These are phyloP conservation scores for Sialis lutaria DNA, from an alignment of 2,888 invertebrate species.

Conservation along the genomic window DNA sequence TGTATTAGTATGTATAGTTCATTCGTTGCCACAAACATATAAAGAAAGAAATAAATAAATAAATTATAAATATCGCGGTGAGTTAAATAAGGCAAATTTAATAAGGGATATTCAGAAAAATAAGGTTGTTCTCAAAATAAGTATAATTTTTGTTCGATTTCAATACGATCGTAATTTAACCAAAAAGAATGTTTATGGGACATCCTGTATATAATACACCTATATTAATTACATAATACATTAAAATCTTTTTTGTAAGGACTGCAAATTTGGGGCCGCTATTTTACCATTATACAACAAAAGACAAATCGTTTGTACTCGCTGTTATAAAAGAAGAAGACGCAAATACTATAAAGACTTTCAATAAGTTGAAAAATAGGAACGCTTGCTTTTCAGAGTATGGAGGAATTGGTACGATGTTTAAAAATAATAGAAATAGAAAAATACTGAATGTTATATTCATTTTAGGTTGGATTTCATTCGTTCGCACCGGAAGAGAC, in stretches of 20 bases:
- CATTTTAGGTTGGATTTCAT: constrained; percentile 37
- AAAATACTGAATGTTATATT: background rate
- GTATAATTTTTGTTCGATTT: constrained; percentile 1
- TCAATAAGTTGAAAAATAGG: constrained; percentile 34
- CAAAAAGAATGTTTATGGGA: too few relatives aligned
- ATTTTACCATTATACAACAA: constrained; percentile 32
- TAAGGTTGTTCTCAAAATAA: too few relatives aligned
- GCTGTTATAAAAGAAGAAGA: constrained; percentile 31
- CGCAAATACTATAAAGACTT: constrained; percentile 26
- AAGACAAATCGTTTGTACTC: constrained; percentile 30
- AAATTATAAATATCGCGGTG: too few relatives aligned
- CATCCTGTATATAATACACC: too few relatives aligned
- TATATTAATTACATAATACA: background rate
- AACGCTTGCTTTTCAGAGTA: constrained; percentile 49
- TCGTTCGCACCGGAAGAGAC: constrained; percentile 34
- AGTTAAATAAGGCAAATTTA: too few relatives aligned
- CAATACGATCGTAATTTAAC: background rate
- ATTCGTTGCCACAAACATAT: too few relatives aligned
- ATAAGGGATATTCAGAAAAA: too few relatives aligned
- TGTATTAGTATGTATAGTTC: too few relatives aligned
- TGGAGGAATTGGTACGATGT: constrained; percentile 37
- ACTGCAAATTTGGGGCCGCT: constrained; percentile 35
- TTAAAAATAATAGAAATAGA: too few relatives aligned
- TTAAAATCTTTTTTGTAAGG: constrained; percentile 20
- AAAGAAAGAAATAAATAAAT: too few relatives aligned